Conservation (phyloP, 2,113 vertebrate genomes). For the Stigmatopora nigra region DNA sequence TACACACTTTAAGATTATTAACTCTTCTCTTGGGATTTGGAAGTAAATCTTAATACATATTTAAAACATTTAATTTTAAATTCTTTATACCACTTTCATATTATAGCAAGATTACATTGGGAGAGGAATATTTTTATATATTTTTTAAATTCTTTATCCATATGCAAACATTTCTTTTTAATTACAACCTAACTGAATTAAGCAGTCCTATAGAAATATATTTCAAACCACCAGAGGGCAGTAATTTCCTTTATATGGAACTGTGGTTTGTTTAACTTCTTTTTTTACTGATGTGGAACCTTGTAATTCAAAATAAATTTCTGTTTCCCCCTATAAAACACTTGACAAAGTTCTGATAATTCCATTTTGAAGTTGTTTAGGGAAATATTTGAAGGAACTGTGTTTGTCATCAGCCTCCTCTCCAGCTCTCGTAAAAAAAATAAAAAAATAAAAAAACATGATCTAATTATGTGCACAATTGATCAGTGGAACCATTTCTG, state of each 20-base stretch:
- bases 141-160: too few species aligned
- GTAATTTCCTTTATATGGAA: slow-evolving; percentile 25
- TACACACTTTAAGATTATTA: too few species aligned
- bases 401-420: slow-evolving; percentile 1
- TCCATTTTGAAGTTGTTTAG: not conserved
- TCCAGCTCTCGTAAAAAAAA: slow-evolving; percentile 23
- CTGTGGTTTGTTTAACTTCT: slow-evolving; percentile 8
- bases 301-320: not conserved
- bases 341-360: not conserved
- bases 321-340: not conserved
- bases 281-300: not conserved
- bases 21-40: not conserved
- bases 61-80: not conserved
- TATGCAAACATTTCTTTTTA: too few species aligned
- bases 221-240: slow-evolving; percentile 53
- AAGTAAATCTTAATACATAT: not conserved
- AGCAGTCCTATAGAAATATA: not conserved
- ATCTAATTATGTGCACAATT: slow-evolving; percentile 55
- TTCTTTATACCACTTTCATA: not conserved
- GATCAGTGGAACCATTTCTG: slow-evolving; percentile 47
- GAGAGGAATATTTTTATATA: not conserved
- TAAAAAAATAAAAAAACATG: slow-evolving; percentile 34
- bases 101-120: not conserved
- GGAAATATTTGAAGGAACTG: slow-evolving; percentile 1
- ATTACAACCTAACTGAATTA: not conserved